Evolutionary conservation across 2,888 invertebrate genomes (phyloP).

Genomic region (Euphydryas editha): DNA sequence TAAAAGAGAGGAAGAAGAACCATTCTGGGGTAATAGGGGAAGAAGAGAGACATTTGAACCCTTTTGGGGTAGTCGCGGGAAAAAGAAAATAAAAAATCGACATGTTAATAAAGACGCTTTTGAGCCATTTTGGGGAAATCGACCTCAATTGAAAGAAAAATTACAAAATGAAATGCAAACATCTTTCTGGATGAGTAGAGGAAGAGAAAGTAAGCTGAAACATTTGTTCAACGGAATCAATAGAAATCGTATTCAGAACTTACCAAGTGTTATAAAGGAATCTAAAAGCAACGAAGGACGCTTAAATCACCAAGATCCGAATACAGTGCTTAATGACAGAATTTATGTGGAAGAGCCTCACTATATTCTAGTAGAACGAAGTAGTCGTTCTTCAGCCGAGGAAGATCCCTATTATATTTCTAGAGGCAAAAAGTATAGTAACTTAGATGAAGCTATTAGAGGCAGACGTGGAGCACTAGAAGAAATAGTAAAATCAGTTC

Average conservation of each 20-base stretch:
- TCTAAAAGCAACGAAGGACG: constrained; percentile 25
- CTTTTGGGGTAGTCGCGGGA: constrained; percentile 68
- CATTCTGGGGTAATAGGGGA: constrained; percentile 77
- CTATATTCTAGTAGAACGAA: constrained; percentile 78
- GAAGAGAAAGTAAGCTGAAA: constrained; percentile 59
- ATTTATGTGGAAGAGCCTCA: constrained; percentile 82
- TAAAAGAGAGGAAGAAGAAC: constrained; percentile 51
- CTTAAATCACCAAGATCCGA: constrained; percentile 52
- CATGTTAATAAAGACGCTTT: constrained; percentile 11
- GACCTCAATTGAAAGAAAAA: constrained; percentile 59
- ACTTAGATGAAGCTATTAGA: constrained; percentile 56
- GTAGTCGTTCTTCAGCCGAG: constrained; percentile 70
- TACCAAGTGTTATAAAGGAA: constrained; percentile 23
- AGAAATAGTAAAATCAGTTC: constrained; percentile 75
- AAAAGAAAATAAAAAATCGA: constrained; percentile 44
- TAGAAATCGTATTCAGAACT: constrained; percentile 40
- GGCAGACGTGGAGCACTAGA: constrained; percentile 71
- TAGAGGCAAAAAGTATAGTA: constrained; percentile 67
- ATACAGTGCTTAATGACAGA: constrained; percentile 65
- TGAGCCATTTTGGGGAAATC: constrained; percentile 46
- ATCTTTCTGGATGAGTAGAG: constrained; percentile 61
- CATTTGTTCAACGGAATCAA: constrained; percentile 53
- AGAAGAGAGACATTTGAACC: constrained; percentile 51
- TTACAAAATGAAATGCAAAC: constrained; percentile 47
- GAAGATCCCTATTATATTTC: constrained; percentile 73